Conservation (phyloP, 2,797 vertebrate species). For the Coregonus suidteri region DNA sequence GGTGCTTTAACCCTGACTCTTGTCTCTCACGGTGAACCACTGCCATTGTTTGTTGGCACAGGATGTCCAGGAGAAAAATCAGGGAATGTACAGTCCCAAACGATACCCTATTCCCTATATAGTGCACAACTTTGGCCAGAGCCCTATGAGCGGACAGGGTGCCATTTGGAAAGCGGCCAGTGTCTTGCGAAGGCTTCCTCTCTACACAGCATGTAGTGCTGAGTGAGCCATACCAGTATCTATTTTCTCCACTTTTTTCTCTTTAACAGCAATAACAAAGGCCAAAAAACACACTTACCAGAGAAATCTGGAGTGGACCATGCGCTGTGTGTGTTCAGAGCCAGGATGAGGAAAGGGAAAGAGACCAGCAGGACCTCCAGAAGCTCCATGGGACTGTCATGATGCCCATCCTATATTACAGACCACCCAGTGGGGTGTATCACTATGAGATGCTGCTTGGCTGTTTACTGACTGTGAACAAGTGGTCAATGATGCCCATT, state of each 20-base stretch:
- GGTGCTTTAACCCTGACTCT: constrained; percentile 36
- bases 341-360: constrained; percentile 59
- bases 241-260: constrained; percentile 28
- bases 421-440: constrained; percentile 36
- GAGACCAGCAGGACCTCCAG: constrained; percentile 41
- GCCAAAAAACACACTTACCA: constrained; percentile 63
- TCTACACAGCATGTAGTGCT: constrained; percentile 3
- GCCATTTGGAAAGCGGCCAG: not conserved
- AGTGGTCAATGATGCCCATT: constrained; percentile 72
- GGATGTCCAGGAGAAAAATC: constrained; percentile 49
- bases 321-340: constrained; percentile 33
- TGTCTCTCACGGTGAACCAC: constrained; percentile 31
- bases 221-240: constrained; percentile 13
- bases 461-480: constrained; percentile 45
- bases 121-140: not conserved
- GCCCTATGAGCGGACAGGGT: not conserved
- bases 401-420: constrained; percentile 47
- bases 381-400: constrained; percentile 62
- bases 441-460: constrained; percentile 36
- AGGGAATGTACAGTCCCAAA: constrained; percentile 16
- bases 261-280: not conserved
- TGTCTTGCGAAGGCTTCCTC: constrained; percentile 34
- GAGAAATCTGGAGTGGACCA: constrained; percentile 71
- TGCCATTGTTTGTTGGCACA: constrained; percentile 49
- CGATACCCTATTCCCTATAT: not conserved